A percentile compares a stretch with the other conserved stretches of the same genome.
phyloP scores from a whole-genome alignment of 1,140 invertebrate genomes.

The Drosophila willistoni region DNA sequence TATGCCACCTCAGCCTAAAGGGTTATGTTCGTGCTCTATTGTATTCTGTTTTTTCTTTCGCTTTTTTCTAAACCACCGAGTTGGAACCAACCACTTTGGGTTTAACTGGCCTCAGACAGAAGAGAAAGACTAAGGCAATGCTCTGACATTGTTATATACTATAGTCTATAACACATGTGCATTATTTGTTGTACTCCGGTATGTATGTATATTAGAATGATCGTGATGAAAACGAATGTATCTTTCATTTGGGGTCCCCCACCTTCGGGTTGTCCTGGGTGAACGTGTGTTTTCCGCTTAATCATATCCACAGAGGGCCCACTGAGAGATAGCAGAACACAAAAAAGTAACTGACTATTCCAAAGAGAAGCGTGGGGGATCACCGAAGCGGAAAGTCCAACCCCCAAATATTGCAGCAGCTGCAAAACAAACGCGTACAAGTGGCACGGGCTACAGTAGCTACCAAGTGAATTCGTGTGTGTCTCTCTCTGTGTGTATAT shows the following conservation, averaged over 20 bases:
- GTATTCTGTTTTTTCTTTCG: constrained; percentile 12
- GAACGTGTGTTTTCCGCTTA: constrained; percentile 9
- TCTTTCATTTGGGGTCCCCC: neutral
- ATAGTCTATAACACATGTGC: neutral
- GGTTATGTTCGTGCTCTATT: constrained; percentile 30
- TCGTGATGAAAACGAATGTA: neutral
- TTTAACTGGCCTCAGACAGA: constrained; percentile 4
- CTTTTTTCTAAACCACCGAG: constrained; percentile 23
- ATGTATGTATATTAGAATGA: neutral
- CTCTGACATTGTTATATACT: constrained; percentile 8
- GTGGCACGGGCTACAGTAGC: constrained; percentile 47
- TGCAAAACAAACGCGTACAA: constrained; percentile 46
- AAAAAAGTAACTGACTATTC: constrained; percentile 47
- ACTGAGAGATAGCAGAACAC: constrained; percentile 20
- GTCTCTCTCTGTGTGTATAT: neutral
- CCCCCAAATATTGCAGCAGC: constrained; percentile 56
- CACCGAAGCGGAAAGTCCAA: constrained; percentile 68
- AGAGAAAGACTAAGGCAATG: constrained; percentile 12
- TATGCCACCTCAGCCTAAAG: neutral
- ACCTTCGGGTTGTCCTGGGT: neutral
- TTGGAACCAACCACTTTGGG: constrained; percentile 15
- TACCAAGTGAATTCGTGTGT: neutral
- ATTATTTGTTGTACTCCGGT: neutral
- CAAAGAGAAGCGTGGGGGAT: constrained; percentile 38
- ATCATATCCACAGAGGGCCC: constrained; percentile 8